Evolutionary conservation across 2,113 vertebrate species (phyloP).

Genomic region (Panurus biarmicus): DNA sequence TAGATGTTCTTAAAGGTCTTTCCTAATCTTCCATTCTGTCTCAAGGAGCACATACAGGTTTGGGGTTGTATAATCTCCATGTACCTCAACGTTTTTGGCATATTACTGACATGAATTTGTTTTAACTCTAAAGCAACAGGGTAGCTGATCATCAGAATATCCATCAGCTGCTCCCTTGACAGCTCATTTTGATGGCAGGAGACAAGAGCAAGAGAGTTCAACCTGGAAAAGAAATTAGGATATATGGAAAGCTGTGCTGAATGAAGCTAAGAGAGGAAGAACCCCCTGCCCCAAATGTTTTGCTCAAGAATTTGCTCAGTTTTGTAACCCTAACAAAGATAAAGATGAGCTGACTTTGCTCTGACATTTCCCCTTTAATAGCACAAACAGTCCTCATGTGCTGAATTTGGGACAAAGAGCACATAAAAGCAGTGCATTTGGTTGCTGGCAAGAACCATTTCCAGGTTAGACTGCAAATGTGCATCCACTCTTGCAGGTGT

Average conservation of each 20-base stretch:
- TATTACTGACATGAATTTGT: not conserved
- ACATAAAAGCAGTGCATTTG: not conserved
- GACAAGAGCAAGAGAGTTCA: not conserved
- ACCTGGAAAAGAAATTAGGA: not conserved
- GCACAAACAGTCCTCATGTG: not conserved
- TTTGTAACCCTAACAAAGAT: not conserved
- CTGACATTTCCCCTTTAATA: not conserved
- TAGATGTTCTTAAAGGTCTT: not conserved
- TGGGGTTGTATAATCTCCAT: not conserved
- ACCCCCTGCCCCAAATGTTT: not conserved
- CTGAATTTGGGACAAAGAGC: not conserved
- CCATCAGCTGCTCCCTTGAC: not conserved
- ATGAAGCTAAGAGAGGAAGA: not conserved
- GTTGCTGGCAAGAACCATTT: not conserved
- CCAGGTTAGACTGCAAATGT: not conserved
- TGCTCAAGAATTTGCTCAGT: not conserved
- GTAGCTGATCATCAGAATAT: not conserved
- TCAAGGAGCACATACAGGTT: not conserved
- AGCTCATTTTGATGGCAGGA: not conserved
- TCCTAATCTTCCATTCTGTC: not conserved
- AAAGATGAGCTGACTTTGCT: not conserved
- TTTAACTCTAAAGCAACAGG: not conserved
- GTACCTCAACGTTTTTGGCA: not conserved
- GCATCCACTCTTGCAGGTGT: not conserved
- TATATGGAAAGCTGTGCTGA: not conserved